These are phyloP conservation scores for Sciurus carolinensis DNA, from an alignment of 2,797 vertebrate genomes.

Conservation along the genomic window DNA sequence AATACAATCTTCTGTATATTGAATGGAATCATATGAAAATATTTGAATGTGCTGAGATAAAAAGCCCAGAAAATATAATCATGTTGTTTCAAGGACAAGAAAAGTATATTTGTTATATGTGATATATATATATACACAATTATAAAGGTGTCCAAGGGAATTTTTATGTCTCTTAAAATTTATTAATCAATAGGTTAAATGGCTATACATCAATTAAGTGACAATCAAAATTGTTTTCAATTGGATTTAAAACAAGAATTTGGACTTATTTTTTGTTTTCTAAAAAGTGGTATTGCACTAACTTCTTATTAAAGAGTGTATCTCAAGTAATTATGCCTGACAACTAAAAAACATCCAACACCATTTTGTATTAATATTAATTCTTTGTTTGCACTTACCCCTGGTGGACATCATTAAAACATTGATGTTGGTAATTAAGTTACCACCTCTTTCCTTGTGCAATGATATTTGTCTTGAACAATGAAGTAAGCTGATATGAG, in stretches of 20 bases:
- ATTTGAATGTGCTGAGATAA: not conserved
- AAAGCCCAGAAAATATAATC: not conserved
- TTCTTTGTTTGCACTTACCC: not conserved
- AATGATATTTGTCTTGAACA: not conserved
- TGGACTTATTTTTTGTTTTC: not conserved
- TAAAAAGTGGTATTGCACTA: not conserved
- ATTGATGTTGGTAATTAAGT: not conserved
- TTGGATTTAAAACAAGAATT: not conserved
- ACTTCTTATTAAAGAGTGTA: not conserved
- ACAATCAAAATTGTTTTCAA: not conserved
- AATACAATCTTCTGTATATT: not conserved
- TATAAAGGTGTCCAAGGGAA: not conserved
- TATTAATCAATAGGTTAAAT: not conserved
- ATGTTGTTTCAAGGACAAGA: slow-evolving; percentile 54
- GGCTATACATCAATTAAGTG: not conserved
- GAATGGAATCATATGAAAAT: slow-evolving; percentile 11
- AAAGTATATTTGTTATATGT: not conserved
- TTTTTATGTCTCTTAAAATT: not conserved
- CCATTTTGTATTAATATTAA: not conserved
- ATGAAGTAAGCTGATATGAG: not conserved
- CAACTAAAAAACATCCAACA: not conserved
- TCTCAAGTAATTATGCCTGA: not conserved
- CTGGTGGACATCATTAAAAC: not conserved
- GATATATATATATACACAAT: not conserved
- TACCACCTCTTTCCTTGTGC: not conserved